Evolutionary conservation across 2,888 invertebrate genomes (phyloP).

Genomic region (Hipparchia semele): DNA sequence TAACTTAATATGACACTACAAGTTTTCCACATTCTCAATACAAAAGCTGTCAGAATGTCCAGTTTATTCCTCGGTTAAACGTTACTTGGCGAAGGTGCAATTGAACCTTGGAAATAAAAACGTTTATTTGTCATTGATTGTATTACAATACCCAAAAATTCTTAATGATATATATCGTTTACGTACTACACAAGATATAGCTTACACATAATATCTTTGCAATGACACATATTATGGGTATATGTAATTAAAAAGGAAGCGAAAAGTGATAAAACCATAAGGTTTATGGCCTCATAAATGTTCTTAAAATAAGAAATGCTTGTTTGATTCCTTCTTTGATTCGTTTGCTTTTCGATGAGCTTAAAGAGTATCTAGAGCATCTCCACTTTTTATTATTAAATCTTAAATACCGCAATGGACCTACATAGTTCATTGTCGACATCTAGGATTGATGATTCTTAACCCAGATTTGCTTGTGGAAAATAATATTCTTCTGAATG

Average conservation of each 20-base stretch:
- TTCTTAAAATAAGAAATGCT: constrained; percentile 9
- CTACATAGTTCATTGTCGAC: constrained; percentile 3
- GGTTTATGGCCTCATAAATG: constrained; percentile 18
- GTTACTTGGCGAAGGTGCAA: too few relatives aligned
- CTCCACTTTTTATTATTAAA: not conserved
- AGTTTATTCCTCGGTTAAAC: too few relatives aligned
- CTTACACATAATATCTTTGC: not conserved
- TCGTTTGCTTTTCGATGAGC: not conserved
- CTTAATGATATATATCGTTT: not conserved
- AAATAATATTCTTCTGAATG: not conserved
- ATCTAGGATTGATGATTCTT: constrained; percentile 13
- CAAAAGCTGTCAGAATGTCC: too few relatives aligned
- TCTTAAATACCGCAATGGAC: not conserved
- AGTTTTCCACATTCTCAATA: too few relatives aligned
- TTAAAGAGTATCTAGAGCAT: constrained; percentile 11
- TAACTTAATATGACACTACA: too few relatives aligned
- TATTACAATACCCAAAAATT: too few relatives aligned
- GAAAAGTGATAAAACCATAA: constrained; percentile 6
- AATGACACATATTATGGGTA: constrained; percentile 19
- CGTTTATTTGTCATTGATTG: too few relatives aligned
- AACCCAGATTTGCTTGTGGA: constrained; percentile 11
- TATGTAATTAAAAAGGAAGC: constrained; percentile 6
- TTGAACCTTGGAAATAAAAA: too few relatives aligned
- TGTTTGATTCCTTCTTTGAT: constrained; percentile 6
- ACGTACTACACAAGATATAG: not conserved